These are phyloP conservation scores for Pangasius djambal DNA, from an alignment of 2,797 vertebrate genomes.

Conservation along the genomic window DNA sequence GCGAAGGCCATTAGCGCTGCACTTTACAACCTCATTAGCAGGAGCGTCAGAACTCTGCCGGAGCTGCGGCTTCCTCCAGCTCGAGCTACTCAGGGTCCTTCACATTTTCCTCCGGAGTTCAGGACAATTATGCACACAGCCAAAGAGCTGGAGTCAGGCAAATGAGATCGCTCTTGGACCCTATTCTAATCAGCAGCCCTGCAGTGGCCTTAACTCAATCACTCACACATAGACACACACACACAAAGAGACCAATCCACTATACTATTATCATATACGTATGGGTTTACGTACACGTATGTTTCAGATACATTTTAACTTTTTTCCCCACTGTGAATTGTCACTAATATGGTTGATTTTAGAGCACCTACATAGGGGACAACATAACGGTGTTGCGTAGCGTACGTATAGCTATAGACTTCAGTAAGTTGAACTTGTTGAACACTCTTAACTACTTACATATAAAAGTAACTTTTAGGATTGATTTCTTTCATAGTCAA, in stretches of 20 bases:
- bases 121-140: slow-evolving; percentile 45
- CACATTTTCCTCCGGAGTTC: slow-evolving; percentile 21
- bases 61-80: slow-evolving; percentile 38
- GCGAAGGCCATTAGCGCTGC: slow-evolving; percentile 53
- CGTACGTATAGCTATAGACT: neutral
- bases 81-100: slow-evolving; percentile 39
- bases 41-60: slow-evolving; percentile 22
- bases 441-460: neutral
- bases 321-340: neutral
- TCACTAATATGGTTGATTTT: neutral
- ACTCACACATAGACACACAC: slow-evolving; percentile 4
- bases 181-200: slow-evolving; percentile 37
- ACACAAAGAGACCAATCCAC: neutral
- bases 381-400: neutral
- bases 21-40: slow-evolving; percentile 55
- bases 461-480: neutral
- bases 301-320: neutral
- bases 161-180: slow-evolving; percentile 29
- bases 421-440: neutral
- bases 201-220: slow-evolving; percentile 38
- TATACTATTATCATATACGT: neutral
- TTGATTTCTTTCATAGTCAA: neutral
- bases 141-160: slow-evolving; percentile 35
- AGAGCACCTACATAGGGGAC: neutral
- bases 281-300: neutral